These are phyloP conservation scores for Ctenomys sociabilis DNA, from an alignment of 2,113 vertebrate species.

Conservation along the genomic window DNA sequence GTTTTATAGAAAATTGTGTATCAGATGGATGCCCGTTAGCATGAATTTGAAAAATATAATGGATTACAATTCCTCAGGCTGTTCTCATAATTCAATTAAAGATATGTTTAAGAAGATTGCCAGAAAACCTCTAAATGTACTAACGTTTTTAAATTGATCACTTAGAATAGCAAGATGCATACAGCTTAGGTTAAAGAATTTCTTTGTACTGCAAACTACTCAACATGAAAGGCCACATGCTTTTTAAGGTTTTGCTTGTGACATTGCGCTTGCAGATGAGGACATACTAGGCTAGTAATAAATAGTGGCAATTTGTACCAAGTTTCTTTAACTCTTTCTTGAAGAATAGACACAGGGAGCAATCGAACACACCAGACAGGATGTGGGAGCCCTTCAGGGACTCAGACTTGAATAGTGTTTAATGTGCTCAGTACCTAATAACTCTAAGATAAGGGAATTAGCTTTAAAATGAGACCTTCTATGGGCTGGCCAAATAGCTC, in stretches of 20 bases:
- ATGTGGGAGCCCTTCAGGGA: background rate
- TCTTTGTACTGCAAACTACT: background rate
- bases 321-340: background rate
- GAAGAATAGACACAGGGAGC: background rate
- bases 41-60: background rate
- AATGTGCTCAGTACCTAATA: background rate
- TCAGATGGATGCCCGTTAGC: background rate
- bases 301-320: background rate
- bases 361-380: too few relatives aligned
- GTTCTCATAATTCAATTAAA: background rate
- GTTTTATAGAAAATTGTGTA: background rate
- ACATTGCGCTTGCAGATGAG: background rate
- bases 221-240: background rate
- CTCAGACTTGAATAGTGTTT: background rate
- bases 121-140: background rate
- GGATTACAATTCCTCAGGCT: background rate
- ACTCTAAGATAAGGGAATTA: background rate
- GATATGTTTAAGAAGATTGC: background rate
- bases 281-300: background rate
- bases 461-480: background rate
- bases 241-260: background rate
- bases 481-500: too few relatives aligned
- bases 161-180: background rate
- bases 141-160: background rate
- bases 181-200: background rate